Conservation (phyloP, 2,113 vertebrate genomes). For the Poecilia latipinna region DNA sequence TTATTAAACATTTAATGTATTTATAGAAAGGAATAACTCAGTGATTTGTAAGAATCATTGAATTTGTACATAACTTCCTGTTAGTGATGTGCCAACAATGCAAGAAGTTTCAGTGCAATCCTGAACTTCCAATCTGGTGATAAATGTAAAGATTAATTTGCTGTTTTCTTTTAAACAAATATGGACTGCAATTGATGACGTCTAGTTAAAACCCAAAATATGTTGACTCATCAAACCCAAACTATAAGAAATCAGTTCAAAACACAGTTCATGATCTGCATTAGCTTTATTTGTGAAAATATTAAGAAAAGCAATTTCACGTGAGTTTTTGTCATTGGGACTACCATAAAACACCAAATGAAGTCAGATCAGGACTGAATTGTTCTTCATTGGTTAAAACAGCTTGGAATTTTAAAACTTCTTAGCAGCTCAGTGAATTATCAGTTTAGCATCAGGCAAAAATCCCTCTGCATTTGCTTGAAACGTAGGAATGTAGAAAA, state of each 20-base stretch:
- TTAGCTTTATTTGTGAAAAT: not conserved
- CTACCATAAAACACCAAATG: not conserved
- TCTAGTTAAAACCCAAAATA: not conserved
- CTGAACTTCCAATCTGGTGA: no score
- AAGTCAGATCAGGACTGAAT: not conserved
- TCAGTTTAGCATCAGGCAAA: not conserved
- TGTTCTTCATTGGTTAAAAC: not conserved
- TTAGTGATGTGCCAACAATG: no score
- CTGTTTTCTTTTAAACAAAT: not conserved
- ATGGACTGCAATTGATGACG: not conserved
- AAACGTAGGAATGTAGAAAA: constrained; percentile 42
- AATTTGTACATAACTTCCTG: no score
- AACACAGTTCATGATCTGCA: not conserved
- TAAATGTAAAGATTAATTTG: no score
- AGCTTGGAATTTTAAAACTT: not conserved
- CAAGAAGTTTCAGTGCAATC: no score
- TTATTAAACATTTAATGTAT: not conserved
- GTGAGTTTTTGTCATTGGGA: not conserved
- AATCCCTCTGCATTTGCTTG: constrained; percentile 26
- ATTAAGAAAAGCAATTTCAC: not conserved
- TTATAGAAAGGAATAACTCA: not conserved
- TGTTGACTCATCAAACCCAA: not conserved
- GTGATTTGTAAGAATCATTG: not conserved
- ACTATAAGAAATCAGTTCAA: not conserved
- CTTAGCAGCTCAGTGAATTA: not conserved